These are phyloP conservation scores for Heliconius himera DNA, from an alignment of 1,140 invertebrate species.

Conservation along the genomic window DNA sequence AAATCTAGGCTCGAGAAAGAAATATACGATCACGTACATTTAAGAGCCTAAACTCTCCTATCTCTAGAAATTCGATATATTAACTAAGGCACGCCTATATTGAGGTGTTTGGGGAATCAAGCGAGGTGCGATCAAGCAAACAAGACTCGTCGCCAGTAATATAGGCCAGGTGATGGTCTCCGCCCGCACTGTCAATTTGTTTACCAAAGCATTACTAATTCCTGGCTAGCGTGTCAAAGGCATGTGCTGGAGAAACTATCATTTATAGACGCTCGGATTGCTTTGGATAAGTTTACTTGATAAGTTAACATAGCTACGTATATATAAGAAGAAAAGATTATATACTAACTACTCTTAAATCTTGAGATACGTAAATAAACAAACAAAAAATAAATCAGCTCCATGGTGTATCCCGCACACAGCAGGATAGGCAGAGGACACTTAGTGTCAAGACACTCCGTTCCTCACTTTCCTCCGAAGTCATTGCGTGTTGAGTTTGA, in stretches of 20 bases:
- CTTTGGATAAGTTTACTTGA: background rate
- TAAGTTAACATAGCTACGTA: background rate
- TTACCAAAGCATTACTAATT: constrained; percentile 34
- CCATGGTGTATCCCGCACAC: too few relatives aligned
- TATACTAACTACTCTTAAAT: too few relatives aligned
- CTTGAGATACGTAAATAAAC: too few relatives aligned
- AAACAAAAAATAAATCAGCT: too few relatives aligned
- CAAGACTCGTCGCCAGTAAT: constrained; percentile 18
- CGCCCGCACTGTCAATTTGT: constrained; percentile 20
- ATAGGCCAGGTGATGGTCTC: background rate
- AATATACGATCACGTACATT: too few relatives aligned
- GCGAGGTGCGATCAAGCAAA: constrained; percentile 25
- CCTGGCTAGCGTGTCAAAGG: constrained; percentile 18
- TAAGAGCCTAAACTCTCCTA: background rate
- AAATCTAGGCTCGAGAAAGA: too few relatives aligned
- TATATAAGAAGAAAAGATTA: too few relatives aligned
- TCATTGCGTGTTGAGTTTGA: too few relatives aligned
- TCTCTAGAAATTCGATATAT: background rate
- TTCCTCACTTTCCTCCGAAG: too few relatives aligned
- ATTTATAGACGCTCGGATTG: constrained; percentile 6
- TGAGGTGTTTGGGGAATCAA: constrained; percentile 27
- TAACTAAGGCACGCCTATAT: background rate
- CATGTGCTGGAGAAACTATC: constrained; percentile 14
- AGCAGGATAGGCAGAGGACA: too few relatives aligned
- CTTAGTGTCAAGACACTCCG: too few relatives aligned